A percentile compares a stretch with the other conserved stretches of the same genome.
Evolutionary conservation across 2,797 vertebrate genomes (phyloP).

Genomic region (Malurus leucopterus): DNA sequence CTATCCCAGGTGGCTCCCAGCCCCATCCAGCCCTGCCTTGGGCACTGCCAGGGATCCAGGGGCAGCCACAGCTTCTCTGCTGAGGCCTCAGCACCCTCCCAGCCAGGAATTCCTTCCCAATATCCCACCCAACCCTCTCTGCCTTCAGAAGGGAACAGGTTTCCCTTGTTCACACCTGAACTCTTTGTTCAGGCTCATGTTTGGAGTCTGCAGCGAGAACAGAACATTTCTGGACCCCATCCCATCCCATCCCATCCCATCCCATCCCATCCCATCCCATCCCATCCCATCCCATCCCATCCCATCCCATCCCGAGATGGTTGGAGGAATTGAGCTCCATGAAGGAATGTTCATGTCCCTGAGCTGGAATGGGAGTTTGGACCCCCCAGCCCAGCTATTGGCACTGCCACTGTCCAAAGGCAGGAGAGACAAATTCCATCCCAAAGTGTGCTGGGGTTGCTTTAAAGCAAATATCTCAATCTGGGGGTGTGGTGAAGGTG

Average conservation of each 20-base stretch:
- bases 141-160: neutral
- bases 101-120: neutral
- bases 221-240: neutral
- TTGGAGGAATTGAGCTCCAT: neutral
- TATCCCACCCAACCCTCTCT: neutral
- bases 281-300: too few relatives aligned
- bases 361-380: neutral
- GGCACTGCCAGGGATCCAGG: neutral
- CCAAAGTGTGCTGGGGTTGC: neutral
- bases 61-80: neutral
- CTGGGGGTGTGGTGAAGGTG: rapidly evolving
- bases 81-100: rapidly evolving
- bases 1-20: rapidly evolving
- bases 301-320: neutral
- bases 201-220: neutral
- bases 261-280: too few relatives aligned
- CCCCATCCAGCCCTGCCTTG: rapidly evolving
- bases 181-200: neutral
- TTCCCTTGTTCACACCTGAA: neutral
- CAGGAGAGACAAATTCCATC: neutral
- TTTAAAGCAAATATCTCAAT: rapidly evolving
- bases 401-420: neutral
- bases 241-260: too few relatives aligned
- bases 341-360: neutral
- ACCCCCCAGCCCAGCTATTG: rapidly evolving